Evolutionary conservation across 2,797 vertebrate species (phyloP).

Genomic region (Schizopygopsis malacanthus): DNA sequence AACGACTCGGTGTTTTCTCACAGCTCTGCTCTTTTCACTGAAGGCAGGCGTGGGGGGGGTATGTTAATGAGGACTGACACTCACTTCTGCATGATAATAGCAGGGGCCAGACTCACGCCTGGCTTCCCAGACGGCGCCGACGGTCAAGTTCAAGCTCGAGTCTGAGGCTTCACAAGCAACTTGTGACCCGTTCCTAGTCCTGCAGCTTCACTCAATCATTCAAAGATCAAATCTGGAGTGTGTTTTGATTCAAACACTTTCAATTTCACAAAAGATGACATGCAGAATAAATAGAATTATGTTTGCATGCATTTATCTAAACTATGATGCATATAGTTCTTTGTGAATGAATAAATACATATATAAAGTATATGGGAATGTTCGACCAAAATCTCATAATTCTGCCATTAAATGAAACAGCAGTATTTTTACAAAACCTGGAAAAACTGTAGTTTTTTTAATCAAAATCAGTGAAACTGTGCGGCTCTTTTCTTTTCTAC

Average conservation of each 20-base stretch:
- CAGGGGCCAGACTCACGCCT: conserved; percentile 69
- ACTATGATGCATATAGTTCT: too few species aligned
- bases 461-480: not conserved
- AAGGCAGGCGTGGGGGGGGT: conserved; percentile 73
- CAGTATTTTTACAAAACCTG: not conserved
- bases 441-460: not conserved
- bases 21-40: conserved; percentile 73
- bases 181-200: conserved; percentile 50
- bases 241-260: not conserved
- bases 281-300: not conserved
- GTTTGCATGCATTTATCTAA: not conserved
- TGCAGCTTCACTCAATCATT: not conserved
- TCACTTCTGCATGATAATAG: conserved; percentile 74
- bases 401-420: not conserved
- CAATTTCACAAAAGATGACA: not conserved
- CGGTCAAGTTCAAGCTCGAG: conserved; percentile 86
- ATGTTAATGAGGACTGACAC: conserved; percentile 81
- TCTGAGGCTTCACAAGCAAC: conserved; percentile 54
- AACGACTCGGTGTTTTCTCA: conserved; percentile 55
- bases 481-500: not conserved
- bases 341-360: not conserved
- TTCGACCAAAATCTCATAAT: too few species aligned
- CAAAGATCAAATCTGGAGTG: not conserved
- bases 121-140: conserved; percentile 81
- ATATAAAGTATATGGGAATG: not conserved